Percentiles rank a stretch among this genome's conserved stretches.
phyloP scores from a whole-genome alignment of 2,888 invertebrate species.

The Toxonevra muliebris region DNA sequence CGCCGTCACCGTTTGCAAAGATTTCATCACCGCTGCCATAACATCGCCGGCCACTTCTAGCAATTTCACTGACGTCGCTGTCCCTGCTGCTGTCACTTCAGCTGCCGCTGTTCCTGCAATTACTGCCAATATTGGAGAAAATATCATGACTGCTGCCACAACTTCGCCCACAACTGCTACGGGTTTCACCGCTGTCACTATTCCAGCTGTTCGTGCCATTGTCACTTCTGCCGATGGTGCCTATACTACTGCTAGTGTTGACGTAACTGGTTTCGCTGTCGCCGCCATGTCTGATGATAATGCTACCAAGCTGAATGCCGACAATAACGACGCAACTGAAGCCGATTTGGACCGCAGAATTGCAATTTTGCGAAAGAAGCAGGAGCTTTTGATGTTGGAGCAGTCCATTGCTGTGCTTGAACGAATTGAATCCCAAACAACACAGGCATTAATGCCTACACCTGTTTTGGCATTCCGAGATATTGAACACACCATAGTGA shows the following conservation, averaged over 20 bases:
- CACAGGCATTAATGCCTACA: background rate
- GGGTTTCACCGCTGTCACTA: too few relatives aligned
- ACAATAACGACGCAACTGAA: too few relatives aligned
- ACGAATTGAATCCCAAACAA: background rate
- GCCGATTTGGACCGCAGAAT: background rate
- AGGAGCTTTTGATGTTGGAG: background rate
- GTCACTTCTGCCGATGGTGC: background rate
- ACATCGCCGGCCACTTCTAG: background rate
- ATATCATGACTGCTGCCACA: too few relatives aligned
- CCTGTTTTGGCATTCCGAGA: background rate
- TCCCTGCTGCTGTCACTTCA: too few relatives aligned
- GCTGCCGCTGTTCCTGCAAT: background rate
- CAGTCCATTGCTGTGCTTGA: background rate
- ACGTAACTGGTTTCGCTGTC: too few relatives aligned
- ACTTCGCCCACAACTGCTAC: too few relatives aligned
- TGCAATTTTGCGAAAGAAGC: background rate
- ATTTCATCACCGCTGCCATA: conserved; percentile 1
- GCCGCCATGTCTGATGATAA: too few relatives aligned
- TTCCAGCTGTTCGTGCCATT: background rate
- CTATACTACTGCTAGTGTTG: too few relatives aligned
- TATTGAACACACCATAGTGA: background rate
- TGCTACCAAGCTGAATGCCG: too few relatives aligned
- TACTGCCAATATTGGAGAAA: too few relatives aligned
- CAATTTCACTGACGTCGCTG: too few relatives aligned
- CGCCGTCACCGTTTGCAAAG: background rate